Conservation (phyloP, 2,888 invertebrate genomes). For the Drosophila planitibia region DNA sequence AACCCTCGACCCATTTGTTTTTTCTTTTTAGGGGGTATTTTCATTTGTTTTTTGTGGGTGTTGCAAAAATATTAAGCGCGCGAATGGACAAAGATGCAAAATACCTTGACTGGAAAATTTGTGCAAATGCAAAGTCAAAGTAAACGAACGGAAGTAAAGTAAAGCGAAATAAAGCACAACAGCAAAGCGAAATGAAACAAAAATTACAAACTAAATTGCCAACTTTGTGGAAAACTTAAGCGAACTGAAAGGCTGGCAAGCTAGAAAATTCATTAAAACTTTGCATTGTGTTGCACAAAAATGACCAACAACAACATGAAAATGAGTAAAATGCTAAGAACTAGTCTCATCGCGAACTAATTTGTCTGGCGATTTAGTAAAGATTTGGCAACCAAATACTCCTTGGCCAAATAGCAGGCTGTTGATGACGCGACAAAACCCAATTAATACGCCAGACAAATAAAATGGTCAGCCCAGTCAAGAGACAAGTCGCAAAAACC, state of each 20-base stretch:
- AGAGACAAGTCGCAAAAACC: constrained; percentile 43
- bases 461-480: constrained; percentile 56
- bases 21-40: constrained; percentile 13
- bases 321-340: constrained; percentile 18
- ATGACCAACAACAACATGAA: constrained; percentile 12
- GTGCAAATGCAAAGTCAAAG: constrained; percentile 38
- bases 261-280: constrained; percentile 76
- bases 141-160: constrained; percentile 44
- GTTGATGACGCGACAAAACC: constrained; percentile 80
- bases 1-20: background rate
- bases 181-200: constrained; percentile 40
- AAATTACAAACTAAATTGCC: constrained; percentile 59
- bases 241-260: constrained; percentile 57
- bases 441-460: constrained; percentile 82
- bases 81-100: constrained; percentile 69
- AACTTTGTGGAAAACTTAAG: constrained; percentile 69
- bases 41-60: constrained; percentile 22
- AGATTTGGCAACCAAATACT: constrained; percentile 48
- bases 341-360: constrained; percentile 72
- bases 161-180: constrained; percentile 48
- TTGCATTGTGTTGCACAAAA: constrained; percentile 67
- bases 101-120: constrained; percentile 74
- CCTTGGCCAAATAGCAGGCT: constrained; percentile 11
- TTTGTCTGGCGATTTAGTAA: constrained; percentile 75
- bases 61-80: constrained; percentile 66